A percentile compares a stretch with the other conserved stretches of the same genome.
phyloP scores from a whole-genome alignment of 1,140 invertebrate species.

The Araneus ventricosus region DNA sequence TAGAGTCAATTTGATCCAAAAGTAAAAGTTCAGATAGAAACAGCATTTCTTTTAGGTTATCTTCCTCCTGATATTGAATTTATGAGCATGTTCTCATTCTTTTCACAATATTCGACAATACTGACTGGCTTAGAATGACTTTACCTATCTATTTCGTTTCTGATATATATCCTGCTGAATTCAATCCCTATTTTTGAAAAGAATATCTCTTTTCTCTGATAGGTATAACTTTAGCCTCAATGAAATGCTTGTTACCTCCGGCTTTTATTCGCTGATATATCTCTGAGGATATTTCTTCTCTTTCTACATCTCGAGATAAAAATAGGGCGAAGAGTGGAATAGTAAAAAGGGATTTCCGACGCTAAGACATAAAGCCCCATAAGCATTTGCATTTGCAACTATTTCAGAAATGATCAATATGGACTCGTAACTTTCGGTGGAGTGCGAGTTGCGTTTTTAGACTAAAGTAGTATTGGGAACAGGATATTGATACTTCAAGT shows the following conservation, averaged over 20 bases:
- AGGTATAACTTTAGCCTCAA: slow-evolving; percentile 11
- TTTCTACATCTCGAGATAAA: background rate
- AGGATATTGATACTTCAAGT: background rate
- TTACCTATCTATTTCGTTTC: background rate
- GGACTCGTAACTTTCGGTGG: background rate
- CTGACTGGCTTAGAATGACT: background rate
- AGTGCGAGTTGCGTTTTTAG: background rate
- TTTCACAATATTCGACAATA: background rate
- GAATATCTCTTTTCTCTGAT: background rate
- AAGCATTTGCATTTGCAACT: slow-evolving; percentile 37
- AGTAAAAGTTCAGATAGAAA: background rate
- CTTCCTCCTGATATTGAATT: background rate
- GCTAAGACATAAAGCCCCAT: slow-evolving; percentile 26
- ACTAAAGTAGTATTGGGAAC: background rate
- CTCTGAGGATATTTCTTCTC: background rate
- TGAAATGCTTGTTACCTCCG: slow-evolving; percentile 28
- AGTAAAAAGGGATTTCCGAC: slow-evolving; percentile 27
- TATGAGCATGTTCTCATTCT: background rate
- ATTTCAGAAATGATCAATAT: slow-evolving; percentile 25
- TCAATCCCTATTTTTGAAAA: background rate
- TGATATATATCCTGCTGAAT: background rate
- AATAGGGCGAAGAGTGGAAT: background rate
- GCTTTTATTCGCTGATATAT: background rate
- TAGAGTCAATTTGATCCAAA: background rate
- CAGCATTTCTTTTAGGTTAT: background rate